Evolutionary conservation across 1,140 invertebrate genomes (phyloP).

Genomic region (Phthorimaea operculella): DNA sequence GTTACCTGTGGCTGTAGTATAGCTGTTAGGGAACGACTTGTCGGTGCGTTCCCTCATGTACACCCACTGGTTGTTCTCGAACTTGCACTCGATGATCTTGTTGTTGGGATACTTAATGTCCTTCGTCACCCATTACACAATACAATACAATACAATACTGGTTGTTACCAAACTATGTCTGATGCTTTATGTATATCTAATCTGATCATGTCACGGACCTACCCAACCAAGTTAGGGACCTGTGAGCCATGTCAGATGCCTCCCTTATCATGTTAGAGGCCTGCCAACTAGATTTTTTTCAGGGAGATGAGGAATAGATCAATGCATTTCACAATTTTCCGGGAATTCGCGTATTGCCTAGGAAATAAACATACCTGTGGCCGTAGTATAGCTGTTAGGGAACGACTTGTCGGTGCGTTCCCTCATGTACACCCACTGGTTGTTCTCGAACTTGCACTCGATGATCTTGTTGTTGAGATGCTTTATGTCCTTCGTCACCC

Average conservation of each 20-base stretch:
- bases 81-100: conserved; percentile 97
- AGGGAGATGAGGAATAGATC: too few relatives aligned
- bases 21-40: conserved; percentile 96
- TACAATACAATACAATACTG: too few relatives aligned
- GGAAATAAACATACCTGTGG: too few relatives aligned
- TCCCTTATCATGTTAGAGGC: too few relatives aligned
- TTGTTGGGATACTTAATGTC: conserved; percentile 83
- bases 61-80: conserved; percentile 82
- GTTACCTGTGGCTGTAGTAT: conserved; percentile 81
- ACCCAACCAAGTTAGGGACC: too few relatives aligned
- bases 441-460: conserved; percentile 87
- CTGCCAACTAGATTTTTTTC: too few relatives aligned
- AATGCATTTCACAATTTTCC: too few relatives aligned
- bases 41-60: conserved; percentile 97
- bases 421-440: conserved; percentile 94
- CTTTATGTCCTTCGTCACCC: conserved; percentile 79
- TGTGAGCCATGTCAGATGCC: too few relatives aligned
- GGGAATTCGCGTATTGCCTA: too few relatives aligned
- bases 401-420: conserved; percentile 97
- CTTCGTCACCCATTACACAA: conserved; percentile 79
- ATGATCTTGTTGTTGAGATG: conserved; percentile 94
- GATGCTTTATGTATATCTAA: too few relatives aligned
- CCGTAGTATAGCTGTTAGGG: conserved; percentile 90
- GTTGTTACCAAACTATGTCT: too few relatives aligned
- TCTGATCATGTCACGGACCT: too few relatives aligned